Evolutionary conservation across 2,797 vertebrate species (phyloP), one percentile per base, ranked within the genome.

Genomic region (Luscinia megarhynchos): DNA sequence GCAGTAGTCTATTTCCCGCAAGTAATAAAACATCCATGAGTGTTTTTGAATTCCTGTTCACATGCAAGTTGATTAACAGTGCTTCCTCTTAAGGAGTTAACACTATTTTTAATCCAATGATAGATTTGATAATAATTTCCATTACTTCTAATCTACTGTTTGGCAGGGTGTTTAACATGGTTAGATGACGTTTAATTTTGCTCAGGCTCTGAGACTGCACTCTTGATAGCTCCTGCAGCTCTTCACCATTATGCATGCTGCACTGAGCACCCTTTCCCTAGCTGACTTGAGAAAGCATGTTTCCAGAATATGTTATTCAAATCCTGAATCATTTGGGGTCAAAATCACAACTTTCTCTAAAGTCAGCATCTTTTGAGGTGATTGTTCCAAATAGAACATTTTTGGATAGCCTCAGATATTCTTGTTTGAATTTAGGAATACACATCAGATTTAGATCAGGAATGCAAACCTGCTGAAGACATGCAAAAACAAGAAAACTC

Each of bases 31-130:
- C 21, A 40, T 32, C 58, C 51, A 12, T 1, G 3, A 63, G n/a
- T 30, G 23, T 3, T 70, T 92, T 43, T 61, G 8, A 91, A 84
- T 74, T 79, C 67, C 53, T 43, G 3, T 67, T 93, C 45, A 54
- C 74, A 61, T 30, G 58, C 21, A 70, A 87, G 72, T 43, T 68
- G 77, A 90, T 94, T 63, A 89, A 70, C n/a, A 55, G n/a, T 16
- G 13, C 41, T 75, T 94, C 50, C 58, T 86, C 58, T 88, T 46
- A 72, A 93, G 62, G 50, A 93, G 58, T 84, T 84, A 93, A 80
- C 59, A 90, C n/a, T 78, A 69, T 68, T 90, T 96, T 94, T 84
- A 91, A 94, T 84, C 46, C 69, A 87, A 57, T 43, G 54, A 85
- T 51, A 81, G 62, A 27, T 94, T 55, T 58, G 62, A 66, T 78